Percentiles rank a stretch among this genome's conserved stretches.
These are phyloP conservation scores for Rallus crepitans DNA, from an alignment of 2,797 vertebrate genomes.

Conservation along the genomic window DNA sequence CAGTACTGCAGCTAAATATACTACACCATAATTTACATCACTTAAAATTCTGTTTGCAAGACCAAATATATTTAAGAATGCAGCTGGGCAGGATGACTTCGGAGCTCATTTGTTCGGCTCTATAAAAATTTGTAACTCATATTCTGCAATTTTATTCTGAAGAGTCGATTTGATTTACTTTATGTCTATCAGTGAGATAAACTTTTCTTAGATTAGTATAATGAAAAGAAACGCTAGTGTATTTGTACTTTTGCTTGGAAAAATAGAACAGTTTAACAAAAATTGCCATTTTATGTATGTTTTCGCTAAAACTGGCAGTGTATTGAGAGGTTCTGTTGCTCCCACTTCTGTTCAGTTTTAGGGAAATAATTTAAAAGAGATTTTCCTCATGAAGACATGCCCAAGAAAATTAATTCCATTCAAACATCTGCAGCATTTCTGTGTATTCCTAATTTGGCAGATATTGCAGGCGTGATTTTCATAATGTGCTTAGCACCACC, in stretches of 20 bases:
- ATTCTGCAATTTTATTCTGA: background rate
- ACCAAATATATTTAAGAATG: background rate
- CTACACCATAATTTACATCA: background rate
- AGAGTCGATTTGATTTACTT: background rate
- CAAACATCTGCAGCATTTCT: constrained; percentile 12
- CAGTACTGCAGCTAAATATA: background rate
- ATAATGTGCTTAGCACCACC: constrained; percentile 44
- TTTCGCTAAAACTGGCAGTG: constrained; percentile 7
- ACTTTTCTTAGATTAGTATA: background rate
- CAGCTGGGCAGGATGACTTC: background rate
- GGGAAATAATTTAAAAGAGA: background rate
- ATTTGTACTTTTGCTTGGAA: background rate
- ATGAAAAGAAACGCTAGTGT: background rate
- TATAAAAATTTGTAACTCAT: background rate
- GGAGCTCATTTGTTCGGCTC: background rate
- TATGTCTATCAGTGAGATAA: background rate
- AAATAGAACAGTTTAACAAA: background rate
- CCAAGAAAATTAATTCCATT: constrained; percentile 4
- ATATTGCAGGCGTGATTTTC: constrained; percentile 17
- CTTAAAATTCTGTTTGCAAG: background rate
- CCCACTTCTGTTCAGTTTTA: background rate
- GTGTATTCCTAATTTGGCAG: background rate
- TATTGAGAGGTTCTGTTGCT: background rate
- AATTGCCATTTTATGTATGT: background rate
- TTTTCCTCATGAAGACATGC: background rate